Conservation (phyloP, 2,888 invertebrate genomes). For the Oxyteleia sp. region DNA sequence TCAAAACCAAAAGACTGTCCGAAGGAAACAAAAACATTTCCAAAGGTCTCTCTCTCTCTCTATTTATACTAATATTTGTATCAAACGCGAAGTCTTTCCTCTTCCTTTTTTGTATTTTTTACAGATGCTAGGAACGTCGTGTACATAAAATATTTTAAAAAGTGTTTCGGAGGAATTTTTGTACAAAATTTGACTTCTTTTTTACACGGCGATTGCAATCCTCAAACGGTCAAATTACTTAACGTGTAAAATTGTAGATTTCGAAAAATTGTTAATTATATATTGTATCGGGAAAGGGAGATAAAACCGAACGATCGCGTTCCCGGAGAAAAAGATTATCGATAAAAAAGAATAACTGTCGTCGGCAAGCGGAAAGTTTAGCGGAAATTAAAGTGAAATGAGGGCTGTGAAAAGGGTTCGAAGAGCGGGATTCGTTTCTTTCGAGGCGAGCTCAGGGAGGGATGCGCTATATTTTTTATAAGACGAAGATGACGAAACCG, state of each 20-base stretch:
- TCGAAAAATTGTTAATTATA: conserved; percentile 83
- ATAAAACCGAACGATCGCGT: conserved; percentile 47
- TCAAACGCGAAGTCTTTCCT: conserved; percentile 46
- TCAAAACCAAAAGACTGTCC: conserved; percentile 55
- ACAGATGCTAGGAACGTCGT: conserved; percentile 51
- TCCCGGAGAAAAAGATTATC: conserved; percentile 33
- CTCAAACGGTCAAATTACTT: conserved; percentile 83
- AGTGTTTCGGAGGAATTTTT: conserved; percentile 37
- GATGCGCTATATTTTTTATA: conserved; percentile 84
- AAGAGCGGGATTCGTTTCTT: conserved; percentile 71
- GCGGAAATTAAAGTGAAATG: conserved; percentile 79
- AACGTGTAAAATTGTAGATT: conserved; percentile 85
- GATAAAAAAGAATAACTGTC: conserved; percentile 44
- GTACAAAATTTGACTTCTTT: conserved; percentile 46
- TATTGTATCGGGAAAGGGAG: conserved; percentile 83
- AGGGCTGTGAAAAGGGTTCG: conserved; percentile 86
- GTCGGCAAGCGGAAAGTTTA: conserved; percentile 69
- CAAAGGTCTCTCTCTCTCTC: too few relatives aligned
- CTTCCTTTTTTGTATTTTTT: conserved; percentile 64
- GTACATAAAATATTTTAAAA: too few relatives aligned
- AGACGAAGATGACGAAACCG: conserved; percentile 80
- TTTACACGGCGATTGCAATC: conserved; percentile 52
- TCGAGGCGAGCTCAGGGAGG: conserved; percentile 83
- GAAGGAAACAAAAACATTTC: too few relatives aligned
- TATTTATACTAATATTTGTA: conserved; percentile 57